These are phyloP conservation scores for Zosterops borbonicus DNA, from an alignment of 2,113 vertebrate genomes.

Conservation along the genomic window DNA sequence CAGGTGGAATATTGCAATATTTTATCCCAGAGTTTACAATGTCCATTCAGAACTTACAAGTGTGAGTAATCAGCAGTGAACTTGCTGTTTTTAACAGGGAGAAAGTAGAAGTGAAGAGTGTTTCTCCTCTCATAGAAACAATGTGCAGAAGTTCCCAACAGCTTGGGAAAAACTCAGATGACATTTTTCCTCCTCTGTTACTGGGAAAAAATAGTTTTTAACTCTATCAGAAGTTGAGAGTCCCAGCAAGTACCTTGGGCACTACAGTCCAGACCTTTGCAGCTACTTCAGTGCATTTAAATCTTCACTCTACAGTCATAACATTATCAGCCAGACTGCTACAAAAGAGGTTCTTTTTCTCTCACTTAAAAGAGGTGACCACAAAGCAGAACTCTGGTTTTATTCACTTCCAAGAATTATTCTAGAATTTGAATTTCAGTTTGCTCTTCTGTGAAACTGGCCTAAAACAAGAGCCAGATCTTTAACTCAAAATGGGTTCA, in stretches of 20 bases:
- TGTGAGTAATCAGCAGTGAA: not conserved
- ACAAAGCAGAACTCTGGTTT: not conserved
- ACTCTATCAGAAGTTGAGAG: not conserved
- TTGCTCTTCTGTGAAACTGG: not conserved
- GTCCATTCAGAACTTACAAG: conserved; percentile 2
- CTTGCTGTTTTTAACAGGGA: not conserved
- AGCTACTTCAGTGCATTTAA: not conserved
- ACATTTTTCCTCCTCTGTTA: not conserved
- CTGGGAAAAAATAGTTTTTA: not conserved
- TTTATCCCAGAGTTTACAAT: not conserved
- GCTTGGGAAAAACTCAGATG: not conserved
- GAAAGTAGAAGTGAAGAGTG: not conserved
- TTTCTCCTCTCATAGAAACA: not conserved
- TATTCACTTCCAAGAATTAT: not conserved
- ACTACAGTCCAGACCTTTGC: not conserved
- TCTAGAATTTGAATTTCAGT: not conserved
- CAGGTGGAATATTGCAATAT: not conserved
- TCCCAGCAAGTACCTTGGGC: not conserved
- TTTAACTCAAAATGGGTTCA: not conserved
- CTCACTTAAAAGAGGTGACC: not conserved
- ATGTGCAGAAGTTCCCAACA: not conserved
- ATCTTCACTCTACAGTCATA: not conserved
- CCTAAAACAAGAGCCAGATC: not conserved
- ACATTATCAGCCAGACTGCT: not conserved
- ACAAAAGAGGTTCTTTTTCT: not conserved